Evolutionary conservation across 2,888 invertebrate species (phyloP), one percentile per base, ranked within the genome.

Genomic region (Bimastos eiseni): DNA sequence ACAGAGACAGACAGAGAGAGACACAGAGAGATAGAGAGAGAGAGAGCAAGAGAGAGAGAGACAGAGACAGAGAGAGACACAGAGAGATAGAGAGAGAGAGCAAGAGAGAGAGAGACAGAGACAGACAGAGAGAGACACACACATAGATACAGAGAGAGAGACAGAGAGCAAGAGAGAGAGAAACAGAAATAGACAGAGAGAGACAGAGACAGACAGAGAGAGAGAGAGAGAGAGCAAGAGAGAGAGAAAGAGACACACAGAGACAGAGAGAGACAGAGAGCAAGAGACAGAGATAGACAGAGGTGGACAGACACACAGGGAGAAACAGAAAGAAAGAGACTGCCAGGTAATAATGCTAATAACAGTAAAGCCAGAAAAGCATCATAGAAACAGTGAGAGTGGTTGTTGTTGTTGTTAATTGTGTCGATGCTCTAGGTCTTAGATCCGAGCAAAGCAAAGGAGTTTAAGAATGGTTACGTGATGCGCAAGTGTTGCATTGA

Each of bases 391-490:
- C 5, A 8, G n/a, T 49, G 21, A 15, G n/a, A 70, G 11, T n/a
- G 4, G 2, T 55, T 17, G n/a, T 70, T 3, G n/a, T 17, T 86
- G 34, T 86, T 33, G 15, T 86, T 21, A 44, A 44, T 21, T 49
- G 6, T 86, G 19, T 86, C 33, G 41, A 11, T 41, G 21, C 36
- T 86, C 0, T 17, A 86, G 86, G 86, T 86, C 2, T 86, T 37
- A 21, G 93, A 92, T 84, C 94, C 94, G 8, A 93, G 92, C 91
- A 93, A 94, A 90, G 98, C 98, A 91, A 97, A 98, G 91, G 99
- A 99, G 96, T 99, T 98, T 96, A 99, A 99, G 96, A 98, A 98
- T 95, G 99, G 99, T 91, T 99, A 98, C 96, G 98, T 99, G 93
- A 98, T 99, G 98, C 96, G 99, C 93, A 99, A 99, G 96, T 98